Base-by-base conservation (phyloP, 2,888 invertebrate genomes). In the Hylaea fasciaria region DNA sequence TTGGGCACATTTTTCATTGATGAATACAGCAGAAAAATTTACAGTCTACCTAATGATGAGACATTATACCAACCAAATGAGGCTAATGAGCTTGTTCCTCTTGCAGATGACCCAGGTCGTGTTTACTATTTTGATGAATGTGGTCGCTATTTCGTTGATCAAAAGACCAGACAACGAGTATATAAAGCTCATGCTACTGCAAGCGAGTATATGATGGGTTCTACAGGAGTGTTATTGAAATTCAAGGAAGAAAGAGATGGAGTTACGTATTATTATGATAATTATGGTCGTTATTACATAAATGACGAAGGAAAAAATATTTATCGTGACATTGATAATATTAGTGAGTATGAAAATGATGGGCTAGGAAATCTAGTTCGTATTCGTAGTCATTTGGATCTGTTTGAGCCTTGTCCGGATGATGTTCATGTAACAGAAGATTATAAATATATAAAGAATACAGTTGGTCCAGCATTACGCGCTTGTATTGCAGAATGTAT, bases 331-430 rank as follows among this genome's bases (percentile, higher is more conserved):
- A 68, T 67, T 53, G 91, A 89, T 72, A 58, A 83, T 43, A 48
- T 70, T 1, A 92, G 90, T 77, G 92, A 92, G 71, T 92, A 90
- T 66, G 91, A 92, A 79, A 86, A 85, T 64, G 92, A 92, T 77
- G 92, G 87, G 0, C 79, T 92, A 59, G 92, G 92, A 44, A 92
- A 92, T 68, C 74, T 92, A n/a, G 90, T 92, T 1, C 86, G 91
- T 50, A 85, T 89, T 66, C 85, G 86, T 40, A 90, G 86, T 62
- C 82, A 85, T 40, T 63, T 78, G 50, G 88, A 89, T 67, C 70
- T 86, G 57, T 86, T 89, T 68, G 78, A 87, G 41, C 74, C 78
- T 12, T 92, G 92, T 64, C 86, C 89, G 8, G 84, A 77, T 40
- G 88, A 91, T 64, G 82, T 78, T n/a, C 74, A 86, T 62, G 86